Evolutionary conservation across 2,888 invertebrate species (phyloP).

Genomic region (Drosophila koepferae): DNA sequence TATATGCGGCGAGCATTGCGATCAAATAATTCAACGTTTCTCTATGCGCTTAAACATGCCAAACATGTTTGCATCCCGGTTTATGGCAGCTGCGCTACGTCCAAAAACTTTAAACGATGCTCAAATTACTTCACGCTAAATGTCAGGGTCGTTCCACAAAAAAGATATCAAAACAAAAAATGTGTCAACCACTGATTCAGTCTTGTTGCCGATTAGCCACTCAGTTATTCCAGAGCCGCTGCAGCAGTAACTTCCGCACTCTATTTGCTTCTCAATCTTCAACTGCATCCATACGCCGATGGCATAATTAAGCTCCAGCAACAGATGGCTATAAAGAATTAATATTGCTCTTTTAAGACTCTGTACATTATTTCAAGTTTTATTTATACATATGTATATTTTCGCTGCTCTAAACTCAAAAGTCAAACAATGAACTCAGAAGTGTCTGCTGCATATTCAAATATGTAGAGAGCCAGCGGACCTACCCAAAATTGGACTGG

Average conservation of each 20-base stretch:
- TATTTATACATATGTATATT: neutral
- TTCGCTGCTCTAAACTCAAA: constrained; percentile 4
- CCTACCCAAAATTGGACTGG: constrained; percentile 26
- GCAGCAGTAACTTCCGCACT: constrained; percentile 37
- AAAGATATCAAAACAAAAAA: constrained; percentile 19
- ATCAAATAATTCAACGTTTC: constrained; percentile 34
- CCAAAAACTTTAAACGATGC: constrained; percentile 53
- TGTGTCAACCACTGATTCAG: constrained; percentile 56
- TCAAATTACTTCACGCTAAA: constrained; percentile 63
- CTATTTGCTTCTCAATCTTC: constrained; percentile 15
- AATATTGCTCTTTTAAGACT: constrained; percentile 1
- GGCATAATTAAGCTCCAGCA: neutral
- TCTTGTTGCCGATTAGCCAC: neutral
- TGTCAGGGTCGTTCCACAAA: constrained; percentile 75
- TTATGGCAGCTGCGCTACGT: constrained; percentile 63
- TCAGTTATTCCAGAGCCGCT: constrained; percentile 36
- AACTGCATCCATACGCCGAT: constrained; percentile 1
- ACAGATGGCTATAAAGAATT: neutral
- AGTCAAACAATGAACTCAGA: constrained; percentile 19
- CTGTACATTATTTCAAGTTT: neutral
- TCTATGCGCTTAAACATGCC: constrained; percentile 74
- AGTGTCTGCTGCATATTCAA: constrained; percentile 9
- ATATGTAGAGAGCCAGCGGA: constrained; percentile 17
- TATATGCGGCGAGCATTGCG: constrained; percentile 65
- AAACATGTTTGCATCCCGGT: constrained; percentile 83